Conservation (phyloP, 2,888 invertebrate species). For the Epinotia bilunana region DNA sequence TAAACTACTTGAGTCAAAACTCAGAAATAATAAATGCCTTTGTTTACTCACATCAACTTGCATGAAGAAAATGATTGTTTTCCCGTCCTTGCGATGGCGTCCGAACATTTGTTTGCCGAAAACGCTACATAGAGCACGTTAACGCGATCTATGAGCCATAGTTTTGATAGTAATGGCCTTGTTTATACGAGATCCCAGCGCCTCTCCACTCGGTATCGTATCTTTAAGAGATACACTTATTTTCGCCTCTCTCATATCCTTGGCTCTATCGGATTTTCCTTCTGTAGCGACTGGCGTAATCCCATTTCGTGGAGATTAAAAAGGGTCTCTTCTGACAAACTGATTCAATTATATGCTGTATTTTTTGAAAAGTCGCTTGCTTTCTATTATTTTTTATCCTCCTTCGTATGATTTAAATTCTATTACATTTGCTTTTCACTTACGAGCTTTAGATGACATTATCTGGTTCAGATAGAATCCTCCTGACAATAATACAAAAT, state of each 20-base stretch:
- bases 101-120: slow-evolving; percentile 61
- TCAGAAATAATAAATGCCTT: slow-evolving; percentile 28
- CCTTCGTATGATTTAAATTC: slow-evolving; percentile 36
- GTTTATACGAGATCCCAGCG: slow-evolving; percentile 69
- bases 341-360: slow-evolving; percentile 61
- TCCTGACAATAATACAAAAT: not conserved
- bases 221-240: slow-evolving; percentile 55
- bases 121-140: slow-evolving; percentile 67
- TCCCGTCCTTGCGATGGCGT: slow-evolving; percentile 33
- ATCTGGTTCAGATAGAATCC: slow-evolving; percentile 21
- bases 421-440: slow-evolving; percentile 37
- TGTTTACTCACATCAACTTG: slow-evolving; percentile 37
- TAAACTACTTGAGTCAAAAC: slow-evolving; percentile 2
- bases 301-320: slow-evolving; percentile 71
- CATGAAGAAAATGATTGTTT: slow-evolving; percentile 34
- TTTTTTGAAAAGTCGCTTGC: slow-evolving; percentile 53
- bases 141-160: slow-evolving; percentile 73
- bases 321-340: slow-evolving; percentile 66
- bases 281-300: slow-evolving; percentile 61
- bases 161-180: slow-evolving; percentile 77
- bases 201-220: slow-evolving; percentile 60
- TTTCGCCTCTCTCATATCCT: slow-evolving; percentile 52
- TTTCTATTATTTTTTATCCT: slow-evolving; percentile 45
- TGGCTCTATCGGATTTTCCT: slow-evolving; percentile 63
- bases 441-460: slow-evolving; percentile 32